phyloP scores from a whole-genome alignment of 2,888 invertebrate species.

The Dorcus parallelipipedus region DNA sequence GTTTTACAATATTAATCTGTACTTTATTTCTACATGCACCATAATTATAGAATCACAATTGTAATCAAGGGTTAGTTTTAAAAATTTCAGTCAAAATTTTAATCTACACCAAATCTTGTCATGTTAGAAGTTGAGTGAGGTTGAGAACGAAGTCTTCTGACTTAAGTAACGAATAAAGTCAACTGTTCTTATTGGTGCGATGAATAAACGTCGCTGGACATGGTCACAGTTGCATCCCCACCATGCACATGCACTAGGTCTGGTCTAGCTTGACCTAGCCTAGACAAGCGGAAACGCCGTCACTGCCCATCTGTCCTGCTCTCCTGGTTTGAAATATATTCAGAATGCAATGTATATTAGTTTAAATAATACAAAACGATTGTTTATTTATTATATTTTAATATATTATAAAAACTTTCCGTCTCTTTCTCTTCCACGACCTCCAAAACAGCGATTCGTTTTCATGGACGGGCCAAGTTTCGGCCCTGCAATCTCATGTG shows the following conservation, averaged over 20 bases:
- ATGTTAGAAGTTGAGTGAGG: no score
- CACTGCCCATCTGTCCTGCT: slow-evolving; percentile 34
- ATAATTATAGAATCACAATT: no score
- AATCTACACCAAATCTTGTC: no score
- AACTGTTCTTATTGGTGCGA: no score
- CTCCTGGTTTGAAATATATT: slow-evolving; percentile 48
- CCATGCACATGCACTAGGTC: background rate
- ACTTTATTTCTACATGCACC: no score
- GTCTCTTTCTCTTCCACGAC: slow-evolving; percentile 17
- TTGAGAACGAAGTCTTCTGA: no score
- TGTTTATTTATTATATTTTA: slow-evolving; percentile 44
- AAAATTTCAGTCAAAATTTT: no score
- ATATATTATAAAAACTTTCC: slow-evolving; percentile 22
- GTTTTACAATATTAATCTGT: no score
- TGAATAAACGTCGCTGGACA: background rate
- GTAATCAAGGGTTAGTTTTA: no score
- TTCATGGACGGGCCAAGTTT: background rate
- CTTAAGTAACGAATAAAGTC: no score
- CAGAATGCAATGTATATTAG: slow-evolving; percentile 50
- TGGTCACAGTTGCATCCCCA: background rate
- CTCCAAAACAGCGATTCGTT: no score
- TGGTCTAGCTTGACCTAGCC: slow-evolving; percentile 28
- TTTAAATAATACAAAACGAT: slow-evolving; percentile 48
- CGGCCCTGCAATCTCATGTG: slow-evolving; percentile 6
- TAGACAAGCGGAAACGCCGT: slow-evolving; percentile 30